Evolutionary conservation across 2,888 invertebrate species (phyloP), one percentile per base, ranked within the genome.

Genomic region (Eupithecia subumbrata): DNA sequence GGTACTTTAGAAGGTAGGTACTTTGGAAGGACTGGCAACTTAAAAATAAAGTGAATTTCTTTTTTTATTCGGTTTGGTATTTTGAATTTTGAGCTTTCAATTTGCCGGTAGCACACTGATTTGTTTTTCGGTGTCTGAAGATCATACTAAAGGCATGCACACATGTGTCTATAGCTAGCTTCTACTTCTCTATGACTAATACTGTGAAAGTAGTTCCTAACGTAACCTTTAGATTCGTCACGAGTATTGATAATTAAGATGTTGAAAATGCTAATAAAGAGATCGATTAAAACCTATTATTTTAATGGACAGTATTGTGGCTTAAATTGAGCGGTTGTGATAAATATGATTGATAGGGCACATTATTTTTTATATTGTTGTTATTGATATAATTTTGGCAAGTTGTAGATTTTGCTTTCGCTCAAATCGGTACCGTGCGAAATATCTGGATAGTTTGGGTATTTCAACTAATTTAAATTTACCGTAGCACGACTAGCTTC

Each of bases 401-500:
- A 75, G 69, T 64, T 69, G 64, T 73, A 63, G 45, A 30, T 77
- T 78, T 76, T 12, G 76, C 76, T 81, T 81, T 80, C 79, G 60
- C 77, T 71, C 16, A 16, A 64, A 22, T 74, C 18, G 18, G 9
- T 64, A 68, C 37, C 12, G 22, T 67, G 40, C 43, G 37, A 37
- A 67, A 40, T n/a, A n/a, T n/a, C 40, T 22, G 22, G 1, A 22
- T 66, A 37, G 56, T 69, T 72, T 18, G 68, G 67, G 12, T 73
- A 88, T 90, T 90, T 91, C 84, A 85, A 87, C 85, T 92, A 92
- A 94, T 94, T 92, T 92, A 90, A 91, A 87, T 93, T 93, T 93
- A 94, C 94, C 93, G 94, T 94, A 92, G 90, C 73, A 84, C 84
- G 85, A 82, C 85, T 82, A 83, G 92, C 92, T 92, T 91, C 93